A percentile compares a stretch with the other conserved stretches of the same genome.
phyloP scores from a whole-genome alignment of 2,113 vertebrate genomes.

The Chlamydotis undulata region DNA sequence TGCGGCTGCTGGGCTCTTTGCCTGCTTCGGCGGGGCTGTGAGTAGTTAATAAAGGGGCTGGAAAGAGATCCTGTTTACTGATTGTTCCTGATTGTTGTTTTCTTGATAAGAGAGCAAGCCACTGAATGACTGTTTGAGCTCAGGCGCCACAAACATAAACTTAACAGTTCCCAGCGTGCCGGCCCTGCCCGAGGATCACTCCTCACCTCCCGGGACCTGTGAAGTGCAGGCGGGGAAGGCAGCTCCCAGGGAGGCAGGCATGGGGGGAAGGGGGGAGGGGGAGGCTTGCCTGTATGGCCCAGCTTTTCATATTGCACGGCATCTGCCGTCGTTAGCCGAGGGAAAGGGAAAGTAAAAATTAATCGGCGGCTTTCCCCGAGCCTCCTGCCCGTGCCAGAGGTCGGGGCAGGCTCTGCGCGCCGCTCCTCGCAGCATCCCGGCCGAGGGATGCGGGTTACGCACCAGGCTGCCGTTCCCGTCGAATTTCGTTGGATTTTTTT shows the following conservation, averaged over 20 bases:
- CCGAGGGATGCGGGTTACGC: not conserved
- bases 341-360: not conserved
- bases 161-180: constrained; percentile 75
- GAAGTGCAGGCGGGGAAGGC: constrained; percentile 70
- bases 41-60: constrained; percentile 70
- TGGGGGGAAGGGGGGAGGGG: not conserved
- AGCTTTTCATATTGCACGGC: not conserved
- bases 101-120: constrained; percentile 81
- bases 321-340: not conserved
- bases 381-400: not conserved
- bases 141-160: constrained; percentile 85
- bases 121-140: constrained; percentile 79
- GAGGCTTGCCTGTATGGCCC: not conserved
- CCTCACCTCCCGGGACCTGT: constrained; percentile 76
- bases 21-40: constrained; percentile 1
- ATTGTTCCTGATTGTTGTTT: constrained; percentile 80
- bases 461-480: not conserved
- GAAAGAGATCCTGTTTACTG: constrained; percentile 75
- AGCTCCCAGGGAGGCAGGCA: constrained; percentile 43
- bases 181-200: constrained; percentile 75
- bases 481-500: not conserved
- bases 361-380: not conserved
- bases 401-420: not conserved
- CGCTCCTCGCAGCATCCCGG: not conserved
- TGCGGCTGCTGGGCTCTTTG: not conserved